A percentile compares a stretch with the other conserved stretches of the same genome.
These are phyloP conservation scores for Chorisops tibialis DNA, from an alignment of 2,888 invertebrate species.

Conservation along the genomic window DNA sequence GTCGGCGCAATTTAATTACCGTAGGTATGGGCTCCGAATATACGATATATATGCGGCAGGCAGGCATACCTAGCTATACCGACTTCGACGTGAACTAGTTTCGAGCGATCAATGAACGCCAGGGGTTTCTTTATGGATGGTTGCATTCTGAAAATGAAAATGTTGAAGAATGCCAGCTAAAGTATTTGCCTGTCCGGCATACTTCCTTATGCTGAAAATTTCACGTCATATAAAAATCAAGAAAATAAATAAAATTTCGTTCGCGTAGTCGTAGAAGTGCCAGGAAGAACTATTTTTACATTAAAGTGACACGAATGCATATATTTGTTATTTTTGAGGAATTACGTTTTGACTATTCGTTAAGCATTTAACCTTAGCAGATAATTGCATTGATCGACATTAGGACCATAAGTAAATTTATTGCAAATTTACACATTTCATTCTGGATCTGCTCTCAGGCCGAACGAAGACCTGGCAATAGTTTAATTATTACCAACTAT, in stretches of 20 bases:
- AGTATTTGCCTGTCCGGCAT: not conserved
- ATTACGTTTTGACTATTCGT: too few species aligned
- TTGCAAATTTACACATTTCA: too few species aligned
- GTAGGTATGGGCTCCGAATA: not conserved
- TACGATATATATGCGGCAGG: not conserved
- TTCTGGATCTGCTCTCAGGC: too few species aligned
- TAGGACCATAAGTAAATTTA: too few species aligned
- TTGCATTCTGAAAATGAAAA: not conserved
- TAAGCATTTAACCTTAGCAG: too few species aligned
- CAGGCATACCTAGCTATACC: not conserved
- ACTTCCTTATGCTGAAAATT: not conserved
- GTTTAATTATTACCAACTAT: too few species aligned
- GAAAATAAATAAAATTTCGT: not conserved
- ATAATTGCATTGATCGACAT: too few species aligned
- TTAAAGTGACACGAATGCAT: too few species aligned
- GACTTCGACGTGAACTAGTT: slow-evolving; percentile 8
- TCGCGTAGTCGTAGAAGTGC: not conserved
- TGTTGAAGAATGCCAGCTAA: not conserved
- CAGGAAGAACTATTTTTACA: too few species aligned
- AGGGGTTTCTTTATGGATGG: slow-evolving; percentile 20
- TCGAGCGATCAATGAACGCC: slow-evolving; percentile 18
- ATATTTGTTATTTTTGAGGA: too few species aligned
- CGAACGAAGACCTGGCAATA: too few species aligned
- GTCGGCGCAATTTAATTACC: slow-evolving; percentile 21
- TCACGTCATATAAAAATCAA: not conserved